Base-by-base conservation (phyloP, 2,797 vertebrate species). In the Intellagama lesueurii region DNA sequence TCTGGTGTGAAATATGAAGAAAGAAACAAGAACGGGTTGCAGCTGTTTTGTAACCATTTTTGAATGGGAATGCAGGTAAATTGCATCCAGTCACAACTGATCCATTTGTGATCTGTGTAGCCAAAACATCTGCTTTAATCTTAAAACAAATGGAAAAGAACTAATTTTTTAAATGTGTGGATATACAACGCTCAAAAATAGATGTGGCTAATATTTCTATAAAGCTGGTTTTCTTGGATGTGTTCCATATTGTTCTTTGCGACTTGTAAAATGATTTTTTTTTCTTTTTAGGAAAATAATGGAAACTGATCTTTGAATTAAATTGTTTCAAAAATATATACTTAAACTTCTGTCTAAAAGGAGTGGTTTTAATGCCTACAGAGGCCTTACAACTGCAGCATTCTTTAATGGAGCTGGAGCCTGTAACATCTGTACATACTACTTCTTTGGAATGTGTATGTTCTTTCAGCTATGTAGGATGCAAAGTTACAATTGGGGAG, bases 61-160 rank as follows among this genome's bases (percentile, higher is more conserved):
- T 0, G 82, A 93, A 94, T 89, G 92, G 89, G 92, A 94, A 93
- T 93, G 22, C 88, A 91, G 94, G 92, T 91, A 83, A 81, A 75
- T 90, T 93, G 87, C 89, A 87, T 92, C 47, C 68, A 91, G 22
- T 90, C 86, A 87, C 79, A 91, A 78, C 89, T 93, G 88, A 93
- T 88, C 78, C 83, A 9, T 90, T 88, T 91, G 69, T 66, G 47
- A 70, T 91, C 28, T 88, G 68, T 2, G 56, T 16, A 56, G 60
- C 60, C 60, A 64, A 70, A 90, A 78, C 7, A 24, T 4, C 9
- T 86, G 11, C 16, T 69, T 81, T 81, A 76, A n/a, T 81, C n/a
- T 28, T 77, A 64, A 73, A 85, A 60, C 22, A 80, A 44, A 56
- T 66, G 49, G 35, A 32, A 72, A 75, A 75, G 24, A 26, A 19